Conservation (phyloP, 2,113 vertebrate genomes). For the Ia io region DNA sequence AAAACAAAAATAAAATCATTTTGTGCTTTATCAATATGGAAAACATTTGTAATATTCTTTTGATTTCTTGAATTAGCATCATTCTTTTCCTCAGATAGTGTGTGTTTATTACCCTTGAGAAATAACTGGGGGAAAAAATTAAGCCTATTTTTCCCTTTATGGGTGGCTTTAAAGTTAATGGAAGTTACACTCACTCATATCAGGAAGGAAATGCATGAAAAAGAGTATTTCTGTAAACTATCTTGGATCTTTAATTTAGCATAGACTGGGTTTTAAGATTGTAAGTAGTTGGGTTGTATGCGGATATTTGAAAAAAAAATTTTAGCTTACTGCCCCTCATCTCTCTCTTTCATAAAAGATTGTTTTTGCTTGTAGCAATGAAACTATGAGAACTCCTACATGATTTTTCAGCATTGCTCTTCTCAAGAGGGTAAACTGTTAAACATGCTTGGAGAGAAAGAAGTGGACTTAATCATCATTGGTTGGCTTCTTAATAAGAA, state of each 20-base stretch:
- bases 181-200: slow-evolving; percentile 50
- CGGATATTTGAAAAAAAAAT: neutral
- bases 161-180: slow-evolving; percentile 65
- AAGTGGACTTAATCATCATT: neutral
- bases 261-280: slow-evolving; percentile 21
- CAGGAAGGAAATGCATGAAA: slow-evolving; percentile 39
- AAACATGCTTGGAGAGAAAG: slow-evolving; percentile 27
- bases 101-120: slow-evolving; percentile 65
- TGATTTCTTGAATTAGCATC: slow-evolving; percentile 56
- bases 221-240: slow-evolving; percentile 53
- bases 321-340: neutral
- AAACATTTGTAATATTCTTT: slow-evolving; percentile 66
- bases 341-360: slow-evolving; percentile 24
- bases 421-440: slow-evolving; percentile 44
- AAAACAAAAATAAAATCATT: slow-evolving; percentile 50
- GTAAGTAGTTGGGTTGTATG: neutral
- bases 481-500: slow-evolving; percentile 43
- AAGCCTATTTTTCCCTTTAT: slow-evolving; percentile 65
- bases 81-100: slow-evolving; percentile 46
- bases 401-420: slow-evolving; percentile 16
- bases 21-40: slow-evolving; percentile 63
- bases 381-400: neutral
- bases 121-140: slow-evolving; percentile 58
- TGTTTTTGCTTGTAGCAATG: slow-evolving; percentile 21
- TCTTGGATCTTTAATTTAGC: slow-evolving; percentile 56